These are phyloP conservation scores for Petroica traversi DNA, from an alignment of 2,113 vertebrate genomes.

Conservation along the genomic window DNA sequence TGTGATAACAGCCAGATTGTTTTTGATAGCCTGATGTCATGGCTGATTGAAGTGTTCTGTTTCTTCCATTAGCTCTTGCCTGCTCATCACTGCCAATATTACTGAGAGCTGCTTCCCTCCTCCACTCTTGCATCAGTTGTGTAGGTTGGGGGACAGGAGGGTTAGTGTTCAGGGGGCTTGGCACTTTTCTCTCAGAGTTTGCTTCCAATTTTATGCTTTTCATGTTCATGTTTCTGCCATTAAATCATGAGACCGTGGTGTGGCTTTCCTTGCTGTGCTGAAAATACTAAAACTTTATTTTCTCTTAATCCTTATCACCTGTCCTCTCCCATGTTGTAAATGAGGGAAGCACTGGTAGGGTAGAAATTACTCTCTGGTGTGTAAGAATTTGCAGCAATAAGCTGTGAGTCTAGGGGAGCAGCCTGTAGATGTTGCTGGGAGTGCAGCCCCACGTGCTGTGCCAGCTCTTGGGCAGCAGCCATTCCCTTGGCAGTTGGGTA, in stretches of 20 bases:
- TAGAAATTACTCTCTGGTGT: not conserved
- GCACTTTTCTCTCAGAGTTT: not conserved
- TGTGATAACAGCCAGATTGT: conserved; percentile 7
- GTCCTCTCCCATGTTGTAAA: conserved; percentile 10
- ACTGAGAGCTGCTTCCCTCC: not conserved
- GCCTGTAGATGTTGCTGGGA: not conserved
- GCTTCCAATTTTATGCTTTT: conserved; percentile 7
- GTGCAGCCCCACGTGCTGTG: not conserved
- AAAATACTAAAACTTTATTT: conserved; percentile 55
- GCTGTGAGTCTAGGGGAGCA: not conserved
- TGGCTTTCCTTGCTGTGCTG: conserved; percentile 49
- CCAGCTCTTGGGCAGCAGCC: not conserved
- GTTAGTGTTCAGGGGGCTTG: not conserved
- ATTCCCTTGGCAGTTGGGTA: not conserved
- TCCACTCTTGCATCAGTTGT: not conserved
- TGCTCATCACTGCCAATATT: conserved; percentile 31
- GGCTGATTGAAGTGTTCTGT: conserved; percentile 34
- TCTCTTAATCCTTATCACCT: conserved; percentile 68
- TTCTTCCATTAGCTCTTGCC: conserved; percentile 48
- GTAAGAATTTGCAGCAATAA: not conserved
- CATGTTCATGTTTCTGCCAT: not conserved
- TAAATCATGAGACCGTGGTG: conserved; percentile 23
- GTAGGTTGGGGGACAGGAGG: not conserved
- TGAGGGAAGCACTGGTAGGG: not conserved
- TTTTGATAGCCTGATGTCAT: conserved; percentile 48